These are phyloP conservation scores for Synchiropus splendidus DNA, from an alignment of 2,113 vertebrate species.

Conservation along the genomic window DNA sequence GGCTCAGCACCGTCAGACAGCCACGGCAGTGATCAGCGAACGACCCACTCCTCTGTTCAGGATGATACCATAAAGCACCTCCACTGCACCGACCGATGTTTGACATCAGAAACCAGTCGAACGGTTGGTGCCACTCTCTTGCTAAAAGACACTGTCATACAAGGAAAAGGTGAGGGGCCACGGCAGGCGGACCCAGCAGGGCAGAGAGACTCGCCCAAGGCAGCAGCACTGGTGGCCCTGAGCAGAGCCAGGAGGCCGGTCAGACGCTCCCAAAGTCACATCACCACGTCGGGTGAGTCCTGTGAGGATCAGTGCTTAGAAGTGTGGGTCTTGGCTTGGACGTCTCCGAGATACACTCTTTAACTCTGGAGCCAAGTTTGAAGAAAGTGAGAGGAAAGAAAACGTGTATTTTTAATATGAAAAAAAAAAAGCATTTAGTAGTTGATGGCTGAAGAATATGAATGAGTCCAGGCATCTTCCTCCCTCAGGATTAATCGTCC, in stretches of 20 bases:
- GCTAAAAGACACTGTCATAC: constrained; percentile 84
- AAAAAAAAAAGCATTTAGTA: too few relatives aligned
- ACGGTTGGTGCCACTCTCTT: constrained; percentile 75
- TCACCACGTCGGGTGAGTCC: constrained; percentile 79
- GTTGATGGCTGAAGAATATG: too few relatives aligned
- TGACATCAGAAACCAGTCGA: constrained; percentile 68
- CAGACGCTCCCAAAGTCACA: constrained; percentile 86
- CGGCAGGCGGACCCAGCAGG: constrained; percentile 26
- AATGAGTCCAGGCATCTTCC: too few relatives aligned
- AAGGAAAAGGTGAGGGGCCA: constrained; percentile 60
- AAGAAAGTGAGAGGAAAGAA: too few relatives aligned
- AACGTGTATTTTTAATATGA: too few relatives aligned
- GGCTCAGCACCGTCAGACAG: constrained; percentile 70
- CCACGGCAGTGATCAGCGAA: constrained; percentile 20
- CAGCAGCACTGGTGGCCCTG: constrained; percentile 81
- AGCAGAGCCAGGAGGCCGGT: constrained; percentile 85
- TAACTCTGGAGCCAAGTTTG: too few relatives aligned
- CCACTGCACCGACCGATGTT: constrained; percentile 2
- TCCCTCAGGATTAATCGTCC: too few relatives aligned
- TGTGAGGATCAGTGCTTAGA: neutral
- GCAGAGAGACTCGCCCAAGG: constrained; percentile 77
- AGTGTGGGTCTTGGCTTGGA: too few relatives aligned
- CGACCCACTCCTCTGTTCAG: too few relatives aligned
- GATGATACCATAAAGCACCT: too few relatives aligned
- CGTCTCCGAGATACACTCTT: too few relatives aligned